phyloP scores from a whole-genome alignment of 2,888 invertebrate genomes.

The Drosophila longiperda region DNA sequence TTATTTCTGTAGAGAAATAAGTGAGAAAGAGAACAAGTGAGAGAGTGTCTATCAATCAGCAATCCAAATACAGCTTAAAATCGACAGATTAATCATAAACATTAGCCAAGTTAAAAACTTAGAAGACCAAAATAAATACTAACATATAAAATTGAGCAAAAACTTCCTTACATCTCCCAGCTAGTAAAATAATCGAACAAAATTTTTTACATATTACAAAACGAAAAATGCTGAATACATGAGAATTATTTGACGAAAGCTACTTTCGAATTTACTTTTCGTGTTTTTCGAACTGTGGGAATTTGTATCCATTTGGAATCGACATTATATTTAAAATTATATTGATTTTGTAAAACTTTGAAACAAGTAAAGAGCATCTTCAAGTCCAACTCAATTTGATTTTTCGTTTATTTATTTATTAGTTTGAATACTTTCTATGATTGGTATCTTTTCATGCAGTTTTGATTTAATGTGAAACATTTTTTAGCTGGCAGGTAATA shows the following conservation, averaged over 20 bases:
- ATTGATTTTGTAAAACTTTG: not conserved
- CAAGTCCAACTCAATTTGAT: not conserved
- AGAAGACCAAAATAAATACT: not conserved
- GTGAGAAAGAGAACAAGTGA: not conserved
- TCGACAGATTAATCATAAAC: not conserved
- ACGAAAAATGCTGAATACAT: not conserved
- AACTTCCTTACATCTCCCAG: not conserved
- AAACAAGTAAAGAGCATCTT: too few relatives aligned
- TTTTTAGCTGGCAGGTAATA: constrained; percentile 2
- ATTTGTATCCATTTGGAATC: not conserved
- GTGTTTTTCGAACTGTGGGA: not conserved
- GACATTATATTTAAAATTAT: not conserved
- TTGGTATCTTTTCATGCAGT: constrained; percentile 7
- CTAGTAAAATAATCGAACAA: constrained; percentile 13
- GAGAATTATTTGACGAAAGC: constrained; percentile 7
- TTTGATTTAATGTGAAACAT: constrained; percentile 9
- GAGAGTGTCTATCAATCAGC: not conserved
- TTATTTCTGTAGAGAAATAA: not conserved
- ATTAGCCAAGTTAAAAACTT: not conserved
- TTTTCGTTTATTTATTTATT: constrained; percentile 4
- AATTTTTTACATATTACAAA: constrained; percentile 11
- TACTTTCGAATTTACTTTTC: not conserved
- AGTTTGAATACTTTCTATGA: constrained; percentile 8
- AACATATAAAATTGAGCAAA: not conserved
- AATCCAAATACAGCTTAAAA: not conserved